phyloP scores from a whole-genome alignment of 2,888 invertebrate genomes.

The Pammene fasciana region DNA sequence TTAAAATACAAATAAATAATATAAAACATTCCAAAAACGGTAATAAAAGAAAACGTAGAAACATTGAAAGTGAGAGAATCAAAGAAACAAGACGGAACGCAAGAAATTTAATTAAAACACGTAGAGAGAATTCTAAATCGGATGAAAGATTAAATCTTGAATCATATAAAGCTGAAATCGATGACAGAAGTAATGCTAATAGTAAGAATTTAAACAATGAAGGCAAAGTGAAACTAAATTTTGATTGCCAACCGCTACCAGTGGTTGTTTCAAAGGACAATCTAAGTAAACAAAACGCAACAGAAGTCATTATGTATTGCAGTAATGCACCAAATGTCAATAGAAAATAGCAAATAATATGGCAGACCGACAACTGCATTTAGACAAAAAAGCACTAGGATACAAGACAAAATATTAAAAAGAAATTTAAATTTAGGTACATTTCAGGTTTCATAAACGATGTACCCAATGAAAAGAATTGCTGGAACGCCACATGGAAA shows the following conservation, averaged over 20 bases:
- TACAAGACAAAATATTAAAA: no score
- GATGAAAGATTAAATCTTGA: not conserved
- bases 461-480: constrained; percentile 12
- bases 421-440: no score
- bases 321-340: not conserved
- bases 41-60: not conserved
- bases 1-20: constrained; percentile 9
- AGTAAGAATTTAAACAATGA: not conserved
- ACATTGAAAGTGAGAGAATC: not conserved
- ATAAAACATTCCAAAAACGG: not conserved
- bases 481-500: constrained; percentile 16
- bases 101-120: not conserved
- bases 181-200: not conserved
- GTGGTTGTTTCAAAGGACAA: not conserved
- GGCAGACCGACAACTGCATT: no score
- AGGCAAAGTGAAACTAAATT: not conserved
- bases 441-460: constrained; percentile 17
- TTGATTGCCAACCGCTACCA: constrained; percentile 1
- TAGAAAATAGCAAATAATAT: not conserved
- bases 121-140: not conserved
- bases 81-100: not conserved
- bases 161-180: not conserved
- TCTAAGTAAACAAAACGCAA: not conserved
- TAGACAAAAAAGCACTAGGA: no score
- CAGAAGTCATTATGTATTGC: constrained; percentile 5